Base-by-base conservation (phyloP, 1,140 invertebrate species). In the Drosophila subobscura region DNA sequence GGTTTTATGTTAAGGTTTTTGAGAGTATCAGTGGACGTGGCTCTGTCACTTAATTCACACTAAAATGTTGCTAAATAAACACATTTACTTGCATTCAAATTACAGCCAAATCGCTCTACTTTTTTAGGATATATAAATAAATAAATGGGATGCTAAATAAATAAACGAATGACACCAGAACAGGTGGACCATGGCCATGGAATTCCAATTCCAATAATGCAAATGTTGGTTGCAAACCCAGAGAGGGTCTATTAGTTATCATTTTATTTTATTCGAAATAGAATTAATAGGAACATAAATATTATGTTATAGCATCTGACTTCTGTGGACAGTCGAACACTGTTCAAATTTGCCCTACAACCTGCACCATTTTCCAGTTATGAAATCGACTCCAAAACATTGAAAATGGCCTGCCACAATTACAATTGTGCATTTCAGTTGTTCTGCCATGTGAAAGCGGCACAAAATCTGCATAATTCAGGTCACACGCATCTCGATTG, bases 401-500 rank as follows among this genome's bases (percentile, higher is more conserved):
- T 29, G 63, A 8, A 27, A 22, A 47, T 16, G 10, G 29, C 29
- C 4, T 23, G 7, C 14, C 45, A 29, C 42, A 64, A 63, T 64
- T 65, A 50, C 29, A 29, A n/a, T 29, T 54, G 25, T 46, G 53
- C 4, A 54, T 47, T 66, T 33, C n/a, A 33, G 12, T 16, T 23
- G 42, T 65, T 65, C 61, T 23, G 14, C 8, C 12, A 2, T 27
- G 40, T 41, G 10, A 16, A 37, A 12, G 33, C 33, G 3, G 33
- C 10, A 37, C 29, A 8, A 37, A 37, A 50, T 55, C 23, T 67
- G 49, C 65, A 67, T 68, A 68, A 68, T 55, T 68, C 29, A 16
- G 41, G 63, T 68, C 49, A 47, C 68, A 61, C 68, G 44, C 41
- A 51, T 72, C 56, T 61, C 46, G 41, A 61, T 72, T 72, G 68